These are phyloP conservation scores for Athrips mouffetella DNA, from an alignment of 2,888 invertebrate species.

Conservation along the genomic window DNA sequence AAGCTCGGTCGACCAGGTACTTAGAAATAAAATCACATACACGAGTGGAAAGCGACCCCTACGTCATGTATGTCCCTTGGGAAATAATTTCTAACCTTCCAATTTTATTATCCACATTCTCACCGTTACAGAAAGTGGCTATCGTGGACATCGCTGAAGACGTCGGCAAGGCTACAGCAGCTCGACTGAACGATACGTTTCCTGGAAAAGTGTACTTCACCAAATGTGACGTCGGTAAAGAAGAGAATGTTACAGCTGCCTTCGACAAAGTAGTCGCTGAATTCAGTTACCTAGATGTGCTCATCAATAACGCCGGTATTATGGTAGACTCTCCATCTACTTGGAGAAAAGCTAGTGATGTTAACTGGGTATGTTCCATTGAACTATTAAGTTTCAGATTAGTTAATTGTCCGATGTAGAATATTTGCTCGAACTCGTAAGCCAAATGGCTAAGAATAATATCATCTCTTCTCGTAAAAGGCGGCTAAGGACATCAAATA, in stretches of 20 bases:
- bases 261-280: constrained; percentile 35
- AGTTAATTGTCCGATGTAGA: too few species aligned
- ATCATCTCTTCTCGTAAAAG: too few species aligned
- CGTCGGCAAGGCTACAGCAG: constrained; percentile 28
- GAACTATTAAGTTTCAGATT: too few species aligned
- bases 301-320: constrained; percentile 50
- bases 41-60: too few species aligned
- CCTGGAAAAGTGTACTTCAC: constrained; percentile 36
- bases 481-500: too few species aligned
- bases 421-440: too few species aligned
- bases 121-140: constrained; percentile 38
- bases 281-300: constrained; percentile 40
- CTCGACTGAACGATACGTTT: constrained; percentile 32
- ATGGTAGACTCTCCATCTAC: constrained; percentile 37
- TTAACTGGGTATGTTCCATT: constrained; percentile 45
- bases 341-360: constrained; percentile 41
- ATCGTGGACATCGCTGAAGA: constrained; percentile 43
- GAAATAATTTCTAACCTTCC: too few species aligned
- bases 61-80: too few species aligned
- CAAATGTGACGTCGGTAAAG: constrained; percentile 44
- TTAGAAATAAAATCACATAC: too few species aligned
- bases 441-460: too few species aligned
- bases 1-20: too few species aligned
- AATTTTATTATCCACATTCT: too few species aligned
- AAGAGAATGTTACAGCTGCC: constrained; percentile 33